Conservation (phyloP, 2,888 invertebrate genomes). For the Tanypteryx hageni region DNA sequence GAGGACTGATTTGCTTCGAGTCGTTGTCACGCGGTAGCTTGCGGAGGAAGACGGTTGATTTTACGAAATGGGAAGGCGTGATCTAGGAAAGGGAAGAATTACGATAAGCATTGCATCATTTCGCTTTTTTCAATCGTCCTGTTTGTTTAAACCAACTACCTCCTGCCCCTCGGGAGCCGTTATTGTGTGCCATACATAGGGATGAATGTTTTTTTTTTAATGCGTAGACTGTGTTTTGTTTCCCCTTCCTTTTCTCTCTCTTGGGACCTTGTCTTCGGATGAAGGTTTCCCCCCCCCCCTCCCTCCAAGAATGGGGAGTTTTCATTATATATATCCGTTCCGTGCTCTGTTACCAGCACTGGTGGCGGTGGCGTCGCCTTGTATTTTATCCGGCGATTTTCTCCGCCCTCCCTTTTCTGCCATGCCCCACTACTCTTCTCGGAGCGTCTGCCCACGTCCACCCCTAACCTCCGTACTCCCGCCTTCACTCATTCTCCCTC, state of each 20-base stretch:
- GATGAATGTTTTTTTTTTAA: neutral
- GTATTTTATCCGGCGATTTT: constrained; percentile 16
- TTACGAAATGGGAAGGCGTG: no score
- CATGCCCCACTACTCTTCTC: neutral
- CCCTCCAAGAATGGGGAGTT: neutral
- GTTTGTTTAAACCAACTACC: no score
- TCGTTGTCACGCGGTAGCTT: no score
- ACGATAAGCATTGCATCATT: no score
- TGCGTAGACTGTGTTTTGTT: neutral
- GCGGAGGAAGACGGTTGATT: no score
- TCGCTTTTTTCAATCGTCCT: no score
- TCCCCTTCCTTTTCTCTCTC: neutral
- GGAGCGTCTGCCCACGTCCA: neutral
- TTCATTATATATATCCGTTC: constrained; percentile 8
- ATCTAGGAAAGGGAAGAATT: no score
- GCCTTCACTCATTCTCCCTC: neutral
- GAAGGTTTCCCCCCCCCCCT: neutral
- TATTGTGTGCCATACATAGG: neutral
- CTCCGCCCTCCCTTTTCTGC: neutral
- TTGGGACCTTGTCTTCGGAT: neutral
- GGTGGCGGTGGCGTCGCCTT: neutral
- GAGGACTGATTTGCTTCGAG: no score
- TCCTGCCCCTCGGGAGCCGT: neutral
- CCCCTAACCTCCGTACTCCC: no score
- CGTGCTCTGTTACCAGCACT: neutral